Evolutionary conservation across 1,140 invertebrate genomes (phyloP), one percentile per base, ranked within the genome.

Genomic region (Bombus ignitus): DNA sequence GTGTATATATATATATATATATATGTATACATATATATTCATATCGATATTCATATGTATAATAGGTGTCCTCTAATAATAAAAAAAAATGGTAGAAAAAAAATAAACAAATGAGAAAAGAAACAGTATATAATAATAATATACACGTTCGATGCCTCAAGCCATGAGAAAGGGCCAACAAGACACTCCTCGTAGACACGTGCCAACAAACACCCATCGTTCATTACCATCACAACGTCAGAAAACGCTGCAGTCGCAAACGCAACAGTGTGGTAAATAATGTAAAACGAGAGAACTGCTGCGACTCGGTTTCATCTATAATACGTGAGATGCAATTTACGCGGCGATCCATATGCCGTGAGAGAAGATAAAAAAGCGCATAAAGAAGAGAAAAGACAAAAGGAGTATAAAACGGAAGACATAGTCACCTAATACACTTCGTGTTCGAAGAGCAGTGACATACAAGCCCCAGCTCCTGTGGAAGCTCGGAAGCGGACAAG

Each of bases 101-200:
- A 89, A 39, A 76, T 22, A 39, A 86, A 76, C 32, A 83, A 83
- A 89, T 22, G 59, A 39, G 22, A 18, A 57, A 53, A 75, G 22
- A 25, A 39, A 39, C 37, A 42, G 12, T 37, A 39, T 39, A 37
- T 12, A 28, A 13, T 28, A 39, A 70, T 92, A 85, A 85, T 73
- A 72, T 80, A 85, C 32, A 92, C 89, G 87, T 92, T 93, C 83
- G 92, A 94, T 94, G 93, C 92, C 92, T 95, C 92, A 93, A 94
- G 93, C 93, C 91, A 93, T 92, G 91, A 92, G 79, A 57, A 71
- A 85, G 88, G 66, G 65, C 68, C 79, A 73, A 88, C 83, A 87
- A 89, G 66, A 87, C 89, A 83, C 89, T 77, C 90, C 84, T 91
- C 89, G 88, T 86, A 86, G 88, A 93, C 92, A 93, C 93, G 94